Evolutionary conservation across 2,888 invertebrate species (phyloP).

Genomic region (Drosophila kuntzei): DNA sequence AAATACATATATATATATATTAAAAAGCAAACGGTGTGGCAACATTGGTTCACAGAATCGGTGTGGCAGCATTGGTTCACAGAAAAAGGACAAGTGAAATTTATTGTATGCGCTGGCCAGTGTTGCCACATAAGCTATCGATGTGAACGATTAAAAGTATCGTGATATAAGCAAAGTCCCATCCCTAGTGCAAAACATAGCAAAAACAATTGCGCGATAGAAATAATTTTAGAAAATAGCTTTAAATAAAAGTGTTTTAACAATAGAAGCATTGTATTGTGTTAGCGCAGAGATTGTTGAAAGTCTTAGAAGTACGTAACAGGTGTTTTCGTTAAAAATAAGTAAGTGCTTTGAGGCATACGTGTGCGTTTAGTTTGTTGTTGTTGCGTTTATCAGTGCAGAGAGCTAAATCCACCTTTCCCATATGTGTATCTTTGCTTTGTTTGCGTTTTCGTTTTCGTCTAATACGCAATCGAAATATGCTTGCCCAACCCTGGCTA

Average conservation of each 20-base stretch:
- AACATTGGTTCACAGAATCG: too few species aligned
- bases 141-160: slow-evolving; percentile 14
- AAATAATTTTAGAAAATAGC: slow-evolving; percentile 63
- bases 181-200: slow-evolving; percentile 64
- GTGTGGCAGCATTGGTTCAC: too few species aligned
- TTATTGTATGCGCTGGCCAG: too few species aligned
- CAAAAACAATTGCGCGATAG: slow-evolving; percentile 78
- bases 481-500: slow-evolving; percentile 31
- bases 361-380: slow-evolving; percentile 72
- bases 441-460: slow-evolving; percentile 53
- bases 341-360: slow-evolving; percentile 47
- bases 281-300: slow-evolving; percentile 18
- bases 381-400: slow-evolving; percentile 75
- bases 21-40: too few species aligned
- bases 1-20: too few species aligned
- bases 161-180: slow-evolving; percentile 17
- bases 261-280: slow-evolving; percentile 35
- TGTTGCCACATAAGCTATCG: too few species aligned
- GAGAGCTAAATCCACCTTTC: slow-evolving; percentile 46
- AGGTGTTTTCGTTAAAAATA: slow-evolving; percentile 36
- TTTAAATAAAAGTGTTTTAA: slow-evolving; percentile 30
- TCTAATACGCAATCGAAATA: slow-evolving; percentile 45
- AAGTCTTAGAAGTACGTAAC: slow-evolving; percentile 19
- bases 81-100: too few species aligned
- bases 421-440: slow-evolving; percentile 68